These are phyloP conservation scores for Pasiphila rectangulata DNA, from an alignment of 2,888 invertebrate species.

Conservation along the genomic window DNA sequence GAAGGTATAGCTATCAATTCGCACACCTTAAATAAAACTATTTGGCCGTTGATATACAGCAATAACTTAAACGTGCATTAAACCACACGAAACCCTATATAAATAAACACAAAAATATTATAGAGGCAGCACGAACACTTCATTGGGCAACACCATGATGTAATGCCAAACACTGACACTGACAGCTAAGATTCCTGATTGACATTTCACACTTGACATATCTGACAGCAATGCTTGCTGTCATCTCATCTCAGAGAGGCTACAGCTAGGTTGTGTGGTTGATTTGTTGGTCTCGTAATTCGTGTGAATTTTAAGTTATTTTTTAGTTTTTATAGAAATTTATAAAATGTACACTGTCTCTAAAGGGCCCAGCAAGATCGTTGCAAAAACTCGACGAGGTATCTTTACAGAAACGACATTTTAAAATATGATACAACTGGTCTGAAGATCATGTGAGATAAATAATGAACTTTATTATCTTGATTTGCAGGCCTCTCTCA, in stretches of 20 bases:
- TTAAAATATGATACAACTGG: conserved; percentile 1
- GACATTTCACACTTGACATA: too few relatives aligned
- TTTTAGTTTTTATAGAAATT: conserved; percentile 62
- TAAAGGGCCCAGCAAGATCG: conserved; percentile 93
- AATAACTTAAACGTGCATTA: too few relatives aligned
- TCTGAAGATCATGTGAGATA: conserved; percentile 32
- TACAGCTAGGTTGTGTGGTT: conserved; percentile 8
- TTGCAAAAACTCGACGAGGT: conserved; percentile 92
- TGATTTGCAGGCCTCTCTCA: conserved; percentile 85
- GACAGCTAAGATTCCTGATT: too few relatives aligned
- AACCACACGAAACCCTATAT: too few relatives aligned
- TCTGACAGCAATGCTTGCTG: neutral
- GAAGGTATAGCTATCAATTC: too few relatives aligned
- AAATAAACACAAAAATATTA: too few relatives aligned
- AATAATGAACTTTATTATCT: conserved; percentile 45
- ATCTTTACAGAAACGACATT: conserved; percentile 22
- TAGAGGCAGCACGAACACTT: too few relatives aligned
- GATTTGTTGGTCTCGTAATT: conserved; percentile 46
- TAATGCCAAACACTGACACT: too few relatives aligned
- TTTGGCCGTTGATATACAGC: too few relatives aligned
- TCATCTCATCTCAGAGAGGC: neutral
- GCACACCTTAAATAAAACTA: too few relatives aligned
- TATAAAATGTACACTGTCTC: conserved; percentile 91
- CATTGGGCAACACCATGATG: too few relatives aligned
- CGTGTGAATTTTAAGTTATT: conserved; percentile 62